Evolutionary conservation across 2,888 invertebrate species (phyloP).

Genomic region (Piscicola geometra): DNA sequence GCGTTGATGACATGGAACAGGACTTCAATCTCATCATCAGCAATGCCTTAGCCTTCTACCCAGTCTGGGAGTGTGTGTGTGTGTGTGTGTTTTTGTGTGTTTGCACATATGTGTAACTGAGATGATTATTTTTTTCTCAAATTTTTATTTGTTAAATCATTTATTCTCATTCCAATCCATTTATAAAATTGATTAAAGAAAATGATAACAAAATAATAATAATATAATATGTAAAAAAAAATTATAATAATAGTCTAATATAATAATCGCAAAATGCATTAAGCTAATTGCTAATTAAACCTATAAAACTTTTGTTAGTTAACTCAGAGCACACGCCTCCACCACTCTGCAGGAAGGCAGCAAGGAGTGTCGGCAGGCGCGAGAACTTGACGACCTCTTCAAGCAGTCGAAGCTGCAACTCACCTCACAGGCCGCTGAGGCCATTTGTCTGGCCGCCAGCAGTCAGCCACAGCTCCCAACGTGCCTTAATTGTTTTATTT

Average conservation of each 20-base stretch:
- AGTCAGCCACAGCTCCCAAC: background rate
- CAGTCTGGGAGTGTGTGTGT: constrained; percentile 56
- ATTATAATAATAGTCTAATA: too few relatives aligned
- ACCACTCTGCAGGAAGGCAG: constrained; percentile 29
- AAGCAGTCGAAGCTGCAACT: constrained; percentile 62
- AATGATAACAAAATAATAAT: too few relatives aligned
- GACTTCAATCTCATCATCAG: constrained; percentile 86
- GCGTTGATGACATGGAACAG: constrained; percentile 80
- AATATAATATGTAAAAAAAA: too few relatives aligned
- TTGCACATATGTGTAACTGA: background rate
- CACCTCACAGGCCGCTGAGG: constrained; percentile 53
- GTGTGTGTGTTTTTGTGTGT: too few relatives aligned
- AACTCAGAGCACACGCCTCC: too few relatives aligned
- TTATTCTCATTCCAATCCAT: background rate
- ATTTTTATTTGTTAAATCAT: background rate
- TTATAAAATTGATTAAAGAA: too few relatives aligned
- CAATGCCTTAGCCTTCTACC: constrained; percentile 93
- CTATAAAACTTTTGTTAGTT: too few relatives aligned
- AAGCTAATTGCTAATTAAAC: too few relatives aligned
- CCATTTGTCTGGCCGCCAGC: constrained; percentile 16
- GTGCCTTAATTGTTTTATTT: too few relatives aligned
- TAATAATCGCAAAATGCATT: too few relatives aligned
- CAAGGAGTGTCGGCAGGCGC: constrained; percentile 82
- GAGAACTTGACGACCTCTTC: constrained; percentile 80
- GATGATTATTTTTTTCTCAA: background rate